phyloP scores from a whole-genome alignment of 2,797 vertebrate genomes.

The Tapera naevia region DNA sequence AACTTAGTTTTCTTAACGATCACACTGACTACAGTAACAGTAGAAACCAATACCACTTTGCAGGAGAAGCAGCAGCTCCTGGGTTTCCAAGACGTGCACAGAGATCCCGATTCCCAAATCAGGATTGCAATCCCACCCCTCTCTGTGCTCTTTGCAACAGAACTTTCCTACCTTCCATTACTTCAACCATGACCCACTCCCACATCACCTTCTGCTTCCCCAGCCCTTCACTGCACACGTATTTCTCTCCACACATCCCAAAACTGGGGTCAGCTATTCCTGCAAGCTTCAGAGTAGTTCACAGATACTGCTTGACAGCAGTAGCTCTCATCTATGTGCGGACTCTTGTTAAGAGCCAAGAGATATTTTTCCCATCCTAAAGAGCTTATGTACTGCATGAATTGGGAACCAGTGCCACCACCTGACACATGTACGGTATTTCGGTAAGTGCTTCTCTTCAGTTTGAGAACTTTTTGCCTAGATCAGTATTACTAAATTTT shows the following conservation, averaged over 20 bases:
- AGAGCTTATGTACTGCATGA: neutral
- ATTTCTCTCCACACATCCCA: neutral
- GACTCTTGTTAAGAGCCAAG: neutral
- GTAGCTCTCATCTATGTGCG: neutral
- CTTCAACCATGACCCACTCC: neutral
- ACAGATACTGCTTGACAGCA: neutral
- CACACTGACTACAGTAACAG: neutral
- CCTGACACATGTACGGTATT: neutral
- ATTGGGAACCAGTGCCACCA: neutral
- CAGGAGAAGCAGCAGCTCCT: neutral
- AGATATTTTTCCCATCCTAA: neutral
- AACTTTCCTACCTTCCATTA: neutral
- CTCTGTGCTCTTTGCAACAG: neutral
- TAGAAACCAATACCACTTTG: neutral
- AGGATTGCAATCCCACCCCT: neutral
- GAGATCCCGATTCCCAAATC: neutral
- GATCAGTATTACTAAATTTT: neutral
- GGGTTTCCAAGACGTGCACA: neutral
- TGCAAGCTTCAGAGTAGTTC: neutral
- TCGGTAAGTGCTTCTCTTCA: neutral
- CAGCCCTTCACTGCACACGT: fast-evolving
- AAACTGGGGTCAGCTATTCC: neutral
- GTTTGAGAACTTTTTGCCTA: neutral
- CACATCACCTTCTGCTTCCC: neutral
- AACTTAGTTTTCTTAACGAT: neutral